Base-by-base conservation (phyloP, 2,113 vertebrate genomes). In the Lophura nycthemera region DNA sequence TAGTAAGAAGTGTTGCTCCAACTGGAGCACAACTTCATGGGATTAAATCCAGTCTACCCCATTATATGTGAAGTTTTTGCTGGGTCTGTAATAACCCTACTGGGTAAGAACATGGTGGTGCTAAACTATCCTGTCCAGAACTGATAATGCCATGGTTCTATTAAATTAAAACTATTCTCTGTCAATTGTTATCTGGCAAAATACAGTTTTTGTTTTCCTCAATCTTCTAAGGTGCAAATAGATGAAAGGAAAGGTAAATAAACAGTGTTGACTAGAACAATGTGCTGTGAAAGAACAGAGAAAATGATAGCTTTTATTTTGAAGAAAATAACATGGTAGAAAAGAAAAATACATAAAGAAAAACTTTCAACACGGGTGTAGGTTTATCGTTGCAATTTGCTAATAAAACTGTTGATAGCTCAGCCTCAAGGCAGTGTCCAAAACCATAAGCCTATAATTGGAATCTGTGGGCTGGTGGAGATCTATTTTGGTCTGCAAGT, bases 381-480 rank as follows among this genome's bases (percentile, higher is more conserved):
- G 48, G 13, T 27, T 73, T 90, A 79, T 76, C 42, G 27, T 32
- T 79, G 18, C 40, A 73, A 66, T 89, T 96, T 91, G 30, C 14
- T 79, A 83, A 85, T 89, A 63, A 67, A 85, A 85, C 64, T 77
- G 54, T 92, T 69, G 78, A 63, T 34, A 74, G 11, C 45, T 85
- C 73, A 80, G 36, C 83, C 64, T 92, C n/a, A 75, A 94, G 67
- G 45, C 64, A 80, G 13, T 71, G 56, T 70, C 87, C 91, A 85
- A 93, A 56, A 11, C 29, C 56, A 36, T 84, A 22, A 89, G 70
- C 81, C 60, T 91, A 19, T 85, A 94, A 87, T 50, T 92, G 78
- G 75, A 79, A 75, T 79, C 32, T 89, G 78, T 90, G 60, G 45
- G 64, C 69, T 96, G 86, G 50, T 34, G 57, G 91, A 89, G 54